Base-by-base conservation (phyloP, 2,113 vertebrate genomes). In the Corydoras maculifer region DNA sequence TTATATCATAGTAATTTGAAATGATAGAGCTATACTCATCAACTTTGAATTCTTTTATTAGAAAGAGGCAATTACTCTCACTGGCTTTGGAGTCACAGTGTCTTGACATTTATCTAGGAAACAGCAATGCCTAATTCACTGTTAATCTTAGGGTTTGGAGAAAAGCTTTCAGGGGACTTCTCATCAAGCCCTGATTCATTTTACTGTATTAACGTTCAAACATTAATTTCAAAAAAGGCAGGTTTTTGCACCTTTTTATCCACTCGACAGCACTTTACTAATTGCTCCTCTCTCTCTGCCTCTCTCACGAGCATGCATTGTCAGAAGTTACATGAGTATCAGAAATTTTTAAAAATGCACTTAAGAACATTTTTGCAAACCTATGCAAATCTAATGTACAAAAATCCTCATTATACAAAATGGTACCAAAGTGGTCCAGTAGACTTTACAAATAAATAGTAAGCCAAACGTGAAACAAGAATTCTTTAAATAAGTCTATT, bases 251-350 rank as follows among this genome's bases (percentile, higher is more conserved):
- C 82, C 80, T 88, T 88, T 88, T 86, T 82, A 87, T 88, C 85
- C 86, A 86, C 87, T 89, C 85, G 82, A 89, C 84, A 85, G 82
- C 82, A 87, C 84, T 85, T 86, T 83, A 86, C 82, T 89, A 90
- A 88, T 86, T 88, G 83, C 82, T 80, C 82, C 70, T 80, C 59
- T 68, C 62, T 70, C 63, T 71, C 69, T 74, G 62, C 65, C 62
- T 75, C 30, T 63, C 9, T 9, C 49, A 43, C 58, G 35, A 2
- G 35, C 35, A 8, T 43, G 35, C 35, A 43, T 43, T 43, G 35
- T 43, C 61, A 80, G 76, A 81, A 69, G 53, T 58, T 32, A 35
- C 71, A 68, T 68, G 65, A 53, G 61, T 67, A 59, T 30, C 31
- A 4, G n/a, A 53, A 31, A 54, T 9, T 59, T 53, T 14, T 61